Base-by-base conservation (phyloP, 2,113 vertebrate genomes). In the Haemorhous mexicanus region DNA sequence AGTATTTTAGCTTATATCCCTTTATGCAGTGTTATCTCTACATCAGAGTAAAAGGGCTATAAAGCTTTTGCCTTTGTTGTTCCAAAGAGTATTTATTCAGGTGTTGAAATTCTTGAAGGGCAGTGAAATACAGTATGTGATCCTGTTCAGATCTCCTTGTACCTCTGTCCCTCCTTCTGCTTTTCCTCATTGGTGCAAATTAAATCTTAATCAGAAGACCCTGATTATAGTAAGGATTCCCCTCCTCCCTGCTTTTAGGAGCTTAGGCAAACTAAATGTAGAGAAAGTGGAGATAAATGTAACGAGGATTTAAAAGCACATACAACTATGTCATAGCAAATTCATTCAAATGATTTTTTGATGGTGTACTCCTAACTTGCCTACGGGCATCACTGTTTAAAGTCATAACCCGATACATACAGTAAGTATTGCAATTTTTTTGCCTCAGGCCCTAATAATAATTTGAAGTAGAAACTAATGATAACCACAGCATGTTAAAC, bases 121-220 rank as follows among this genome's bases (percentile, higher is more conserved):
- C 27, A 69, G 1, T 46, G 26, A 30, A 59, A 56, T 83, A 8
- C 16, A 66, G 11, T 56, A 69, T 80, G n/a, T 44, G 62, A 72
- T 87, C 44, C 7, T 53, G 11, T 77, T 83, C 22, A 70, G 47
- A 93, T 22, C 22, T 58, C 13, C 28, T 67, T 77, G 9, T 73
- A 33, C 41, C 21, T 73, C 46, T 90, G 32, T 83, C 16, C 43
- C 18, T 69, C 50, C 24, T n/a, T 43, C n/a, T 86, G 67, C 18
- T 92, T 33, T 77, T 83, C 63, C 19, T 58, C 26, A 67, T 96
- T 68, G 41, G 15, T 78, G 28, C 67, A 92, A 95, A 90, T 83
- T 88, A 86, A 93, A 94, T 9, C 35, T 93, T 94, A 92, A 95
- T 94, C 56, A 4, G 21, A 58, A 55, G 53, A 80, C 28, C 32